Evolutionary conservation across 1,140 invertebrate species (phyloP).

Genomic region (Tetranychus cinnabarinus): DNA sequence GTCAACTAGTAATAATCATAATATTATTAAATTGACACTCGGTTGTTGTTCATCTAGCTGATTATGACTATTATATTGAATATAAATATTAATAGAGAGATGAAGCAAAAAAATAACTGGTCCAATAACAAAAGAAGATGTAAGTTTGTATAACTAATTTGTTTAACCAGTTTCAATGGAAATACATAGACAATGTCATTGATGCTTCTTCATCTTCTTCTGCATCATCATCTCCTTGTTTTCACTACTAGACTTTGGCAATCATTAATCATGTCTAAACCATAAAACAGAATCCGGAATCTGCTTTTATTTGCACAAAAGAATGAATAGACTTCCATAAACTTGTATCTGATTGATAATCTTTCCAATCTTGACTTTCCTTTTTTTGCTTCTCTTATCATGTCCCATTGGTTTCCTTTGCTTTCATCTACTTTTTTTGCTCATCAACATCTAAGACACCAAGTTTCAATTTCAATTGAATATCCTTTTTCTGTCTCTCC

Average conservation of each 20-base stretch:
- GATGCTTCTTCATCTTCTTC: no score
- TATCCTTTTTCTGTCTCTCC: neutral
- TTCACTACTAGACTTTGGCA: no score
- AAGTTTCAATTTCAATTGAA: neutral
- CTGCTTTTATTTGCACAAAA: no score
- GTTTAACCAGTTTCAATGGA: neutral
- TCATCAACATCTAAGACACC: neutral
- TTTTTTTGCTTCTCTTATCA: no score
- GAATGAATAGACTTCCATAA: no score
- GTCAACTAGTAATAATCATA: neutral
- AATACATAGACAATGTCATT: neutral
- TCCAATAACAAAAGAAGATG: neutral
- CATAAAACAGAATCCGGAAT: no score
- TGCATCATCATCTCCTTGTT: no score
- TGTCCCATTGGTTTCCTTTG: no score
- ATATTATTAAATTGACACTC: neutral
- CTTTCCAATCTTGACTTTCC: no score
- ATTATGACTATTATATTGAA: neutral
- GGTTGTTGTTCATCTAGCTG: neutral
- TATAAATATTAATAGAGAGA: neutral
- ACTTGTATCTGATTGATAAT: no score
- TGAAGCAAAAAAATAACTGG: neutral
- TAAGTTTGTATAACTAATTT: neutral
- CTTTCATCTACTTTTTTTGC: no score
- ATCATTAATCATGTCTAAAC: no score